Conservation (phyloP, 2,113 vertebrate genomes). For the Leucopternis melanops region DNA sequence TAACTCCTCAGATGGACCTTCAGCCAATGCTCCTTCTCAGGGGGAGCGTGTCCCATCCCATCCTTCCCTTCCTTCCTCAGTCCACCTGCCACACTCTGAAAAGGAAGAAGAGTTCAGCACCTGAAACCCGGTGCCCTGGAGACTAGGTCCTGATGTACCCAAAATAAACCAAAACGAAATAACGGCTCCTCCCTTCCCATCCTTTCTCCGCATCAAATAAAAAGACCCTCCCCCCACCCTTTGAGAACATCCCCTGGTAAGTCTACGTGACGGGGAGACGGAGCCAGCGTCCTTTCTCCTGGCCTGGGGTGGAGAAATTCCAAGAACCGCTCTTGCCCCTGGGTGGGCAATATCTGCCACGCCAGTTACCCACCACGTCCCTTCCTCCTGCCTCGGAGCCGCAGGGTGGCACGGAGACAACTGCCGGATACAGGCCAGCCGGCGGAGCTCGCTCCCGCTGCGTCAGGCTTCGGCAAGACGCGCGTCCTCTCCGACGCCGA, state of each 20-base stretch:
- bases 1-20: neutral
- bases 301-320: neutral
- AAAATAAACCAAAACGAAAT: neutral
- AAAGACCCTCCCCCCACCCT: constrained; percentile 5
- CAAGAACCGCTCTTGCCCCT: neutral
- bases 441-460: neutral
- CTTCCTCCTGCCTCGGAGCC: neutral
- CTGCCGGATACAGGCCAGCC: neutral
- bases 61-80: neutral
- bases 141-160: neutral
- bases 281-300: neutral
- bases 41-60: neutral
- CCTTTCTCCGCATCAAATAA: constrained; percentile 6
- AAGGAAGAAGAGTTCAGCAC: constrained; percentile 28
- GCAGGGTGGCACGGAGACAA: neutral
- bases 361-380: neutral
- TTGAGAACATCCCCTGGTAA: neutral
- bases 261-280: neutral
- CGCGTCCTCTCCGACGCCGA: neutral
- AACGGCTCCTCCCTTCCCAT: neutral
- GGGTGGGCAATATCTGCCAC: neutral
- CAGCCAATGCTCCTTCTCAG: neutral
- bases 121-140: neutral
- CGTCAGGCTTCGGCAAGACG: neutral
- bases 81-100: neutral